Conservation (phyloP, 2,888 invertebrate genomes). For the Punctoribates punctum region DNA sequence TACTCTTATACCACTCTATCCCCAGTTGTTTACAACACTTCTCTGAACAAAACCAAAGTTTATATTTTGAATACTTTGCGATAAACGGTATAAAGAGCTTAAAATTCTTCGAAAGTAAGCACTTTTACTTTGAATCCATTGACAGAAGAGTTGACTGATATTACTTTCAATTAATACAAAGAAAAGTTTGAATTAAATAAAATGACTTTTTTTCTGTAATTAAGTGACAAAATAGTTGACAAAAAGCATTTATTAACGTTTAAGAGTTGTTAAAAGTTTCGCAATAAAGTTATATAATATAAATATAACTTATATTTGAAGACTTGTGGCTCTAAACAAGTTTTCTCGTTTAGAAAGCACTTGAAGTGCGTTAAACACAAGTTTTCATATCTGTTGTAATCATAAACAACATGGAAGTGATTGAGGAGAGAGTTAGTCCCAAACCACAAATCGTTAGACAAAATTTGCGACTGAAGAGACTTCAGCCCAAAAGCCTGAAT, state of each 20-base stretch:
- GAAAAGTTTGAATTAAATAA: too few species aligned
- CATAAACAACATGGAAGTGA: conserved; percentile 25
- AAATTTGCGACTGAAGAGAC: not conserved
- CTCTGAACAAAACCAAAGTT: too few species aligned
- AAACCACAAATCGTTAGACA: conserved; percentile 21
- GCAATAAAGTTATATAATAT: not conserved
- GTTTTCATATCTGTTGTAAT: not conserved
- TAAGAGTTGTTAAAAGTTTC: not conserved
- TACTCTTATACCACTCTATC: too few species aligned
- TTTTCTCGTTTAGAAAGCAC: not conserved
- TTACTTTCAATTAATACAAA: too few species aligned
- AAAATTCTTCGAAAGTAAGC: too few species aligned
- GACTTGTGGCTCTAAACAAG: not conserved
- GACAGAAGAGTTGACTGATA: too few species aligned
- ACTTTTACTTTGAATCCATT: too few species aligned
- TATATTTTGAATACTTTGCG: too few species aligned
- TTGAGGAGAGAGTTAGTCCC: conserved; percentile 17
- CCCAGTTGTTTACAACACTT: too few species aligned
- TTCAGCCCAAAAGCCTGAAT: not conserved
- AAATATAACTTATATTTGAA: not conserved
- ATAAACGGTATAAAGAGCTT: too few species aligned
- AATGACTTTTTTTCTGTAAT: too few species aligned
- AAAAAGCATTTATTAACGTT: not conserved
- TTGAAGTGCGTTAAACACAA: not conserved
- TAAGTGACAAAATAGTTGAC: not conserved